phyloP scores from a whole-genome alignment of 2,113 vertebrate genomes.

The Delphinus delphis region DNA sequence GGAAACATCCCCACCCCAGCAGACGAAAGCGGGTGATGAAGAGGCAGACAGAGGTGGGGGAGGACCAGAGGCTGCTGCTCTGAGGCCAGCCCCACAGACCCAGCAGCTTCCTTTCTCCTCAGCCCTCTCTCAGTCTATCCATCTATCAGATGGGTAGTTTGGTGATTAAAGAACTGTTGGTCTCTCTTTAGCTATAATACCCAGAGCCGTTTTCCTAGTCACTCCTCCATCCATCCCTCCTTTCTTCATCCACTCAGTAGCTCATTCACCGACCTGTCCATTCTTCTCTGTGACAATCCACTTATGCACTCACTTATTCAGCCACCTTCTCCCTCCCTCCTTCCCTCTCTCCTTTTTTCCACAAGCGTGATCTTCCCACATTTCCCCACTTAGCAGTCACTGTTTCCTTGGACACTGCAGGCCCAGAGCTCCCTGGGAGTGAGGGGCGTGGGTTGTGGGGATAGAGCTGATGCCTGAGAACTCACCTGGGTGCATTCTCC shows the following conservation, averaged over 20 bases:
- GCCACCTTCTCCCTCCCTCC: not conserved
- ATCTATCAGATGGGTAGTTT: not conserved
- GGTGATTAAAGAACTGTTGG: not conserved
- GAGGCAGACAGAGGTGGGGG: not conserved
- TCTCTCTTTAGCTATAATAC: not conserved
- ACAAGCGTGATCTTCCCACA: not conserved
- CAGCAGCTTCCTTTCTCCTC: not conserved
- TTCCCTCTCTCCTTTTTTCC: not conserved
- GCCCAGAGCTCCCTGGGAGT: not conserved
- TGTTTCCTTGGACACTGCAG: not conserved
- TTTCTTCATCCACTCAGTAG: not conserved
- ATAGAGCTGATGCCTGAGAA: not conserved
- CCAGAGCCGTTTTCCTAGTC: not conserved
- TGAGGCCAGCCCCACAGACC: not conserved
- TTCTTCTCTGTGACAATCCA: not conserved
- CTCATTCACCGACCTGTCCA: not conserved
- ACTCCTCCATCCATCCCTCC: not conserved
- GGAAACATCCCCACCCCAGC: conserved; percentile 3
- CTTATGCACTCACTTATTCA: not conserved
- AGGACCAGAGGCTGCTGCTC: not conserved
- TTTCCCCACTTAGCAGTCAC: not conserved
- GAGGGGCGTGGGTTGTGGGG: not conserved
- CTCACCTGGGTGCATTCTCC: not conserved
- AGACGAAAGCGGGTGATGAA: not conserved
- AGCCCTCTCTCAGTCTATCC: not conserved